These are phyloP conservation scores for Sthenelais limicola DNA, from an alignment of 2,888 invertebrate species.

Conservation along the genomic window DNA sequence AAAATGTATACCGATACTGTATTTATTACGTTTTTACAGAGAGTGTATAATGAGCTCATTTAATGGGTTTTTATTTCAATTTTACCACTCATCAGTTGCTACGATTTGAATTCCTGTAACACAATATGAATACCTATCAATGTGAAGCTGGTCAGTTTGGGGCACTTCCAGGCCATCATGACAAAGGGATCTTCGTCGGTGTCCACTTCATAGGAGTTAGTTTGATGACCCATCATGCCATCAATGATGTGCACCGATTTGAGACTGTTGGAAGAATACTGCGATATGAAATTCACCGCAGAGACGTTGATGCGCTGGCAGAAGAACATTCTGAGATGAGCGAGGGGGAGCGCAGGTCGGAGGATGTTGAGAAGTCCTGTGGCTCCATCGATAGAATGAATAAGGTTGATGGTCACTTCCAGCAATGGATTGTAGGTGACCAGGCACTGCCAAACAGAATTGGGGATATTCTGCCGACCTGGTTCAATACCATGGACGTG, in stretches of 20 bases:
- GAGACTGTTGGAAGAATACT: slow-evolving; percentile 71
- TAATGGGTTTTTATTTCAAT: no score
- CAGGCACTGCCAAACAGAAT: slow-evolving; percentile 79
- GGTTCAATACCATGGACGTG: slow-evolving; percentile 81
- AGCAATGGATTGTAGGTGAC: slow-evolving; percentile 75
- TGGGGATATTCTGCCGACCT: slow-evolving; percentile 78
- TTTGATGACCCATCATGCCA: slow-evolving; percentile 66
- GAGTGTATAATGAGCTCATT: no score
- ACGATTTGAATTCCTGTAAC: no score
- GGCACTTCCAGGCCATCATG: slow-evolving; percentile 80
- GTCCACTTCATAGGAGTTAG: slow-evolving; percentile 37
- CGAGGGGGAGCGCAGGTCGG: slow-evolving; percentile 81
- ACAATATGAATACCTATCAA: slow-evolving; percentile 73
- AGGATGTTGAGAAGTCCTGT: slow-evolving; percentile 78
- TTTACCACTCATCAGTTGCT: no score
- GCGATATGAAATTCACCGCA: slow-evolving; percentile 76
- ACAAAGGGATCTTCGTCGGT: slow-evolving; percentile 76
- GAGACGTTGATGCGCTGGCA: slow-evolving; percentile 79
- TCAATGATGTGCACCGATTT: slow-evolving; percentile 79
- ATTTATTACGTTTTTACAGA: no score
- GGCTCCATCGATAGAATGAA: slow-evolving; percentile 81
- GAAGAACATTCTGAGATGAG: slow-evolving; percentile 82
- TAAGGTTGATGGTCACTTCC: slow-evolving; percentile 77
- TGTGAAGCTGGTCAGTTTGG: slow-evolving; percentile 77
- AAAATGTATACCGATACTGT: no score